Percentiles rank a stretch among this genome's conserved stretches.
Conservation (phyloP, 2,113 vertebrate genomes). For the Hipposideros armiger region DNA sequence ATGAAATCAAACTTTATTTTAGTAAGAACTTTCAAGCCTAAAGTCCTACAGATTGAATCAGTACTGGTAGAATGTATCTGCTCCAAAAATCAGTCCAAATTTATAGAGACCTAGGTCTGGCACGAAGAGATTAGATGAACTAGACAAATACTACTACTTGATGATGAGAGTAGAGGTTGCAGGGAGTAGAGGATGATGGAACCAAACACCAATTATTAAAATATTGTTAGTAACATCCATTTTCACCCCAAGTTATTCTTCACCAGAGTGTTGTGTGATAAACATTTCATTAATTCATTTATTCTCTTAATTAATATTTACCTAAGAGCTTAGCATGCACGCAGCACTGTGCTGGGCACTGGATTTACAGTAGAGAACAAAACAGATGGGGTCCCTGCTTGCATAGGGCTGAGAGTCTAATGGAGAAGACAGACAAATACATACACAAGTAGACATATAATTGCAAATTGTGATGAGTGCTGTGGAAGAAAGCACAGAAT, state of each 20-base stretch:
- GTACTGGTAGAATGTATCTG: neutral
- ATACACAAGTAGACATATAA: neutral
- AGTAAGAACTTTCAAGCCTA: constrained; percentile 56
- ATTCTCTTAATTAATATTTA: constrained; percentile 38
- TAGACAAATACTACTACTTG: constrained; percentile 10
- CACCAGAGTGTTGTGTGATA: neutral
- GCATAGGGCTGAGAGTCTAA: neutral
- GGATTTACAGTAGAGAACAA: constrained; percentile 30
- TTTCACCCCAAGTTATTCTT: constrained; percentile 10
- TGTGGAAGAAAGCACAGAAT: neutral
- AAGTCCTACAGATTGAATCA: constrained; percentile 60
- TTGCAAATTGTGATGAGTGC: neutral
- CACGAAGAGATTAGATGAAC: neutral
- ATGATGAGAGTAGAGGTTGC: neutral
- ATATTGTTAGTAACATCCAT: constrained; percentile 13
- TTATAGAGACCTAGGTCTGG: constrained; percentile 22
- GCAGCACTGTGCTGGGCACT: neutral
- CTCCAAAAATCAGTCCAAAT: constrained; percentile 58
- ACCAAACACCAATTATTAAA: neutral
- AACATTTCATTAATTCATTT: constrained; percentile 18
- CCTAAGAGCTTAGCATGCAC: neutral
- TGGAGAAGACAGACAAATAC: constrained; percentile 13
- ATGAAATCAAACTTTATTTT: constrained; percentile 75
- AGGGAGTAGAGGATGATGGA: neutral
- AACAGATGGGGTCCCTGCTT: neutral